Conservation (phyloP, 2,113 vertebrate genomes). For the Paramisgurnus dabryanus region DNA sequence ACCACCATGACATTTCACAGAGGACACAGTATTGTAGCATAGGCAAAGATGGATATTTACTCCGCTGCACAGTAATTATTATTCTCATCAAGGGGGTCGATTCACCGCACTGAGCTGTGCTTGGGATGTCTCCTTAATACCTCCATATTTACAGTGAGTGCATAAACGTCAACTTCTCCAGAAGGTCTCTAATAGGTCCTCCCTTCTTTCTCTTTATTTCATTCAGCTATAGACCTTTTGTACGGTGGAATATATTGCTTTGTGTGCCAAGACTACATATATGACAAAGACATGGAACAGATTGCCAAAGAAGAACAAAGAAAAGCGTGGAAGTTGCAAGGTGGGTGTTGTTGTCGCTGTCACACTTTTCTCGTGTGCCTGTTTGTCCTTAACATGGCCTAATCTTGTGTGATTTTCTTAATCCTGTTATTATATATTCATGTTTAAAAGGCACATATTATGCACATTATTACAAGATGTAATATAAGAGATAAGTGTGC, state of each 20-base stretch:
- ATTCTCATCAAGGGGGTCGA: slow-evolving; percentile 12
- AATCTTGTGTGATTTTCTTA: too few species aligned
- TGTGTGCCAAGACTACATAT: slow-evolving; percentile 99
- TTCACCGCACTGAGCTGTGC: slow-evolving; percentile 14
- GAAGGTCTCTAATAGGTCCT: slow-evolving; percentile 20
- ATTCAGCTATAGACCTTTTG: slow-evolving; percentile 80
- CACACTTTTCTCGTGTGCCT: neutral
- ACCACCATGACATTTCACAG: neutral
- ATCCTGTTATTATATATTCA: too few species aligned
- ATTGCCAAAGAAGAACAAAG: slow-evolving; percentile 99
- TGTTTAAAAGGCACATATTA: too few species aligned
- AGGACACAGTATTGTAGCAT: neutral
- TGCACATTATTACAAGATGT: too few species aligned
- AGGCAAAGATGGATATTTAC: slow-evolving; percentile 6
- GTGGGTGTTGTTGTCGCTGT: slow-evolving; percentile 65
- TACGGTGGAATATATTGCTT: slow-evolving; percentile 99
- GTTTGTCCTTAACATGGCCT: neutral
- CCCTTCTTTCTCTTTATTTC: slow-evolving; percentile 9
- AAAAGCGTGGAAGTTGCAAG: slow-evolving; percentile 98
- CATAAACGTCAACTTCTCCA: neutral
- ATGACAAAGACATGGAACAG: slow-evolving; percentile 99
- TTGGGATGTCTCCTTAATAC: slow-evolving; percentile 9
- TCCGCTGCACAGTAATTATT: slow-evolving; percentile 5
- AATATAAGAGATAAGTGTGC: too few species aligned
- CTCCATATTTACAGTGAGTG: slow-evolving; percentile 30